Evolutionary conservation across 2,888 invertebrate species (phyloP).

Genomic region (Andrena minutula): DNA sequence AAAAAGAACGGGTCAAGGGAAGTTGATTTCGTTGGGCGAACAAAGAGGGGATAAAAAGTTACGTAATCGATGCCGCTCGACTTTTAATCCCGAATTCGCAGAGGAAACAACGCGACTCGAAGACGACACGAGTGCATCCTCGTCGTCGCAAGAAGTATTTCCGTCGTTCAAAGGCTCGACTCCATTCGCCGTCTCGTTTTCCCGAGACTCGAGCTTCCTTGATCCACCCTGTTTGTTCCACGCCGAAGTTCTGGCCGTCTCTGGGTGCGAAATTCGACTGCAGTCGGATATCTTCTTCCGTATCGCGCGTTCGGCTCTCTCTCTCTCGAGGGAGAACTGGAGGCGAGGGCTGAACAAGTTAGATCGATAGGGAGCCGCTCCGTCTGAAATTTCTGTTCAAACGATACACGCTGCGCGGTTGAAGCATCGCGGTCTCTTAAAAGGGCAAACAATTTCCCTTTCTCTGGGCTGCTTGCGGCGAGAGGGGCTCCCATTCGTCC

Average conservation of each 20-base stretch:
- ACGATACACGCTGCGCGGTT: constrained; percentile 13
- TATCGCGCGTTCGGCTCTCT: background rate
- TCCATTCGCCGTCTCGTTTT: background rate
- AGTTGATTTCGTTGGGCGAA: background rate
- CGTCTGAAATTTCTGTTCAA: constrained; percentile 41
- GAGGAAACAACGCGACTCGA: too few species aligned
- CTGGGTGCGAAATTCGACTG: constrained; percentile 2
- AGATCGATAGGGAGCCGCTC: constrained; percentile 12
- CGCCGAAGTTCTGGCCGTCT: constrained; percentile 10
- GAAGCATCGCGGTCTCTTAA: constrained; percentile 48
- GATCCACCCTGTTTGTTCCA: background rate
- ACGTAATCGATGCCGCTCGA: background rate
- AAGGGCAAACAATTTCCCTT: constrained; percentile 55
- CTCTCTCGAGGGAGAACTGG: background rate
- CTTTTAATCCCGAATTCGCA: too few species aligned
- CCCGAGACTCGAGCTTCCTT: background rate
- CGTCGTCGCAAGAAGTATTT: too few species aligned
- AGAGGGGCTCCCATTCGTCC: constrained; percentile 16
- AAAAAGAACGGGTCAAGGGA: background rate
- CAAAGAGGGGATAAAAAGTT: background rate
- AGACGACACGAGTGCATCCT: too few species aligned
- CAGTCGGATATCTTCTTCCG: background rate
- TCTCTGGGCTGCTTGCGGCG: constrained; percentile 17
- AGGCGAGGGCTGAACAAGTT: background rate
- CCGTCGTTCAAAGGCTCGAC: too few species aligned